phyloP scores from a whole-genome alignment of 2,888 invertebrate genomes.

The Tenthredo distinguenda region DNA sequence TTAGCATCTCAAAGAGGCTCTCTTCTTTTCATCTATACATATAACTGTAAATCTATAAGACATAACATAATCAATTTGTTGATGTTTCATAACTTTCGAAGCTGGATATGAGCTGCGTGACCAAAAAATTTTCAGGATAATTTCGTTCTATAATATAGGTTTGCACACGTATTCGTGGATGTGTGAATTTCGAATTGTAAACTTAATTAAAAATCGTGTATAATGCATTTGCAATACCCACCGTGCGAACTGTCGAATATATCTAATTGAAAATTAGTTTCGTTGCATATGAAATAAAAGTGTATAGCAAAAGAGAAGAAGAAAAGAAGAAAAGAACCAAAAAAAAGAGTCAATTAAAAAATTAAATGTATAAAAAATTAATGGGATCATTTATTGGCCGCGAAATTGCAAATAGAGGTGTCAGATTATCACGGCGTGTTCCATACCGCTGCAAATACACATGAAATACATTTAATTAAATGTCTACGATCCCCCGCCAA shows the following conservation, averaged over 20 bases:
- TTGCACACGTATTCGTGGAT: neutral
- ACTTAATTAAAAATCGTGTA: neutral
- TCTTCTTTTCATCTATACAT: too few relatives aligned
- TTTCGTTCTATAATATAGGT: neutral
- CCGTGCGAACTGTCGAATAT: too few relatives aligned
- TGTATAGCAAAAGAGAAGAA: neutral
- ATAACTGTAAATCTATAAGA: too few relatives aligned
- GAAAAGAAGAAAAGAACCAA: neutral
- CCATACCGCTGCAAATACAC: neutral
- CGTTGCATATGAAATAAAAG: neutral
- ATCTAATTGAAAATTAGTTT: slow-evolving; percentile 5
- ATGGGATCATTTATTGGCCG: slow-evolving; percentile 2
- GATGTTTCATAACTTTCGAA: too few relatives aligned
- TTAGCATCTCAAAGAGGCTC: neutral
- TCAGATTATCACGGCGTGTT: slow-evolving; percentile 23
- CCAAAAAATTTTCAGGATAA: neutral
- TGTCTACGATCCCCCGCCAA: neutral
- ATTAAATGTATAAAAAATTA: neutral
- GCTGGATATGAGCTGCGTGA: too few relatives aligned
- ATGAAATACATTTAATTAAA: slow-evolving; percentile 27
- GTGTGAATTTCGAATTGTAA: neutral
- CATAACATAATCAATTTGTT: too few relatives aligned
- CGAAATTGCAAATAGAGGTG: slow-evolving; percentile 29
- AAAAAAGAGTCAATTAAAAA: too few relatives aligned
- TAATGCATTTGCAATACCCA: too few relatives aligned